A percentile compares a stretch with the other conserved stretches of the same genome.
These are phyloP conservation scores for Harpagifer antarcticus DNA, from an alignment of 2,797 vertebrate species.

Conservation along the genomic window DNA sequence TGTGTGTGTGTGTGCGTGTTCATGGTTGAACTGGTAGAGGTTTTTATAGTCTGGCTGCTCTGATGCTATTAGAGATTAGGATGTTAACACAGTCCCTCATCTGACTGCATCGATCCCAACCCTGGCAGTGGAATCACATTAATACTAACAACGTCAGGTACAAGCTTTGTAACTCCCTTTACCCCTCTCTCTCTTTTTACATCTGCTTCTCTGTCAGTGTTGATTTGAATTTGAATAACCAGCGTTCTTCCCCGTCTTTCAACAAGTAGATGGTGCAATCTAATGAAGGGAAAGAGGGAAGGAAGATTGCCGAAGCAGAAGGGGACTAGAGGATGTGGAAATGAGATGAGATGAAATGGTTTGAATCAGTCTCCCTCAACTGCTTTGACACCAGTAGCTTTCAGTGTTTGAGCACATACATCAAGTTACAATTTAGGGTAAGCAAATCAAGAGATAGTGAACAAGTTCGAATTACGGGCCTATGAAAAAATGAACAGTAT, in stretches of 20 bases:
- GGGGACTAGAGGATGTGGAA: conserved; percentile 55
- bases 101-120: conserved; percentile 77
- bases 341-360: conserved; percentile 67
- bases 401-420: conserved; percentile 44
- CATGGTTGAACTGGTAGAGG: conserved; percentile 61
- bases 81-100: conserved; percentile 80
- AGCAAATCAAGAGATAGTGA: conserved; percentile 19
- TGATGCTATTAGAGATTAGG: conserved; percentile 82
- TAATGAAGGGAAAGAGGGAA: conserved; percentile 64
- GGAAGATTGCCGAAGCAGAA: conserved; percentile 55
- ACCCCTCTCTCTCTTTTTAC: conserved; percentile 59
- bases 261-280: conserved; percentile 45
- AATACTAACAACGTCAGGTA: conserved; percentile 77
- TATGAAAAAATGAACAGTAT: conserved; percentile 17
- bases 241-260: conserved; percentile 60
- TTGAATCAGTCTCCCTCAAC: conserved; percentile 64
- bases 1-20: conserved; percentile 11
- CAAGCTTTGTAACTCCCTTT: conserved; percentile 67
- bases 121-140: conserved; percentile 70
- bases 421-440: conserved; percentile 38
- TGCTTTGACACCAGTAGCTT: conserved; percentile 51
- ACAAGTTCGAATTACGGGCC: conserved; percentile 11
- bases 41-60: conserved; percentile 74
- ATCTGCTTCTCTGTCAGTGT: conserved; percentile 76
- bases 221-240: conserved; percentile 79